Evolutionary conservation across 2,888 invertebrate species (phyloP).

Genomic region (Pollenia griseotomentosa): DNA sequence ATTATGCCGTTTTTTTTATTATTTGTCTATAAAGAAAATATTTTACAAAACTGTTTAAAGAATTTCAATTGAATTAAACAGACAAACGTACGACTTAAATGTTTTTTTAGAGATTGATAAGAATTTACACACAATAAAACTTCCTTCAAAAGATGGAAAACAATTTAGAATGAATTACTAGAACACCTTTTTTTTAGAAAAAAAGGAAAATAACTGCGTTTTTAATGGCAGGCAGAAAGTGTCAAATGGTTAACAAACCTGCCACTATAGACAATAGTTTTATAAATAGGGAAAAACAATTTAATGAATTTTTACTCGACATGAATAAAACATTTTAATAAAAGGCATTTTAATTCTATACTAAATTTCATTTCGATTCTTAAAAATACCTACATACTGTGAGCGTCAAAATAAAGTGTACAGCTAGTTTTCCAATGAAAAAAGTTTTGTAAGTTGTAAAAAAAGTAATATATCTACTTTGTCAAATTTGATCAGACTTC

Average conservation of each 20-base stretch:
- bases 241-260: neutral
- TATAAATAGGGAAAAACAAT: too few species aligned
- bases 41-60: constrained; percentile 27
- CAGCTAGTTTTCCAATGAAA: too few species aligned
- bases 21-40: constrained; percentile 31
- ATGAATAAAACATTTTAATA: too few species aligned
- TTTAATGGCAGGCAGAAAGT: neutral
- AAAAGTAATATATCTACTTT: too few species aligned
- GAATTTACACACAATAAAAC: constrained; percentile 28
- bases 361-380: too few species aligned
- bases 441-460: too few species aligned
- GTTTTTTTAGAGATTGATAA: constrained; percentile 15
- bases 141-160: constrained; percentile 11
- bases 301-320: too few species aligned
- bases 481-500: too few species aligned
- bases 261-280: too few species aligned
- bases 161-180: constrained; percentile 10
- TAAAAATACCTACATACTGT: too few species aligned
- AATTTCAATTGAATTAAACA: constrained; percentile 49
- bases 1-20: constrained; percentile 62
- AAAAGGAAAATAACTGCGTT: neutral
- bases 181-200: neutral
- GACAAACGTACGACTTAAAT: neutral
- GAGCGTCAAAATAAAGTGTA: too few species aligned
- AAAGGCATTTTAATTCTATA: too few species aligned